Evolutionary conservation across 2,113 vertebrate genomes (phyloP).

Genomic region (Ceyx cyanopectus): DNA sequence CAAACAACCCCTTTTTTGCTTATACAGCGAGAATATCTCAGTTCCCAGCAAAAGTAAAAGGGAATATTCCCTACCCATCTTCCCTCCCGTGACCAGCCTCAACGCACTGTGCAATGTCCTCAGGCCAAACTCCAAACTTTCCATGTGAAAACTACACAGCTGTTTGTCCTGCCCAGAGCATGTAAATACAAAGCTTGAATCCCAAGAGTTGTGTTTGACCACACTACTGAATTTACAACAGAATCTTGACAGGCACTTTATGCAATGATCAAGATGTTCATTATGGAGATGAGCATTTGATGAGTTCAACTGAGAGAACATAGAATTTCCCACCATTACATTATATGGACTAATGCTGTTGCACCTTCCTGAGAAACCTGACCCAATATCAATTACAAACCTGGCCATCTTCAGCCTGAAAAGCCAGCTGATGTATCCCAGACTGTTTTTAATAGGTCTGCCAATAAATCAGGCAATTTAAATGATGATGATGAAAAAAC

Average conservation of each 20-base stretch:
- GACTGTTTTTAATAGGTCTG: not conserved
- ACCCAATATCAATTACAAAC: not conserved
- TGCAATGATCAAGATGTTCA: not conserved
- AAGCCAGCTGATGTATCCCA: not conserved
- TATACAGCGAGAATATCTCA: not conserved
- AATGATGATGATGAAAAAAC: not conserved
- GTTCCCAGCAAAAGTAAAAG: not conserved
- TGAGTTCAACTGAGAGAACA: not conserved
- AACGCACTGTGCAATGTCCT: not conserved
- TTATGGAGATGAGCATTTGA: not conserved
- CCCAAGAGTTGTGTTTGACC: not conserved
- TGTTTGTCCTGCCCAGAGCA: not conserved
- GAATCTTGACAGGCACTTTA: not conserved
- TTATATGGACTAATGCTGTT: not conserved
- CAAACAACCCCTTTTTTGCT: not conserved
- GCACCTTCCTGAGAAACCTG: not conserved
- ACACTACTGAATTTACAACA: not conserved
- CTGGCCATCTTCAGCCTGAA: not conserved
- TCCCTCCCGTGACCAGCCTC: not conserved
- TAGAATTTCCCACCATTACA: not conserved
- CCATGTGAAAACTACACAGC: not conserved
- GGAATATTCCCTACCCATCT: not conserved
- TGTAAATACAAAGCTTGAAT: not conserved
- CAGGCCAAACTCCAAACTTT: not conserved
- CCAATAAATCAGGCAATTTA: not conserved